Evolutionary conservation across 2,797 vertebrate genomes (phyloP).

Genomic region (Danio aesculapii): DNA sequence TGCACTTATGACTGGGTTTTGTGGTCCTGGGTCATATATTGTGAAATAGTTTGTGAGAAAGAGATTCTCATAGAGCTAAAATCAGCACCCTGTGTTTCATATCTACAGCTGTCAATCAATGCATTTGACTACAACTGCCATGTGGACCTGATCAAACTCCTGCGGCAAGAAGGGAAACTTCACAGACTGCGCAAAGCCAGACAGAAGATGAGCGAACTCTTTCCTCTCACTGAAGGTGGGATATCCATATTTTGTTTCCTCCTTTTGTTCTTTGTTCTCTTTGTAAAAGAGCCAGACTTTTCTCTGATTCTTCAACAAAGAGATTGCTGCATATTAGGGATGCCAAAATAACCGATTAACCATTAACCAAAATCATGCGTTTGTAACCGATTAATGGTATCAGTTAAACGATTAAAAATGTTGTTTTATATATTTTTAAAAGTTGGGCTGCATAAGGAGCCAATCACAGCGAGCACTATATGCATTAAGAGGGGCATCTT

Average conservation of each 20-base stretch:
- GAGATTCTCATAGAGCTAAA: neutral
- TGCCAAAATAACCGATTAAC: too few relatives aligned
- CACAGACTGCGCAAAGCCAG: slow-evolving; percentile 86
- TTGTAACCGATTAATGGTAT: too few relatives aligned
- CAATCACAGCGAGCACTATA: too few relatives aligned
- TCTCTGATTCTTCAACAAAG: neutral
- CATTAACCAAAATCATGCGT: too few relatives aligned
- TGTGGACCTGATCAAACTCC: slow-evolving; percentile 93
- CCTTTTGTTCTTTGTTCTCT: slow-evolving; percentile 5
- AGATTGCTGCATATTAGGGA: slow-evolving; percentile 1
- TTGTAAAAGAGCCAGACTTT: neutral
- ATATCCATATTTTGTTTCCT: slow-evolving; percentile 7
- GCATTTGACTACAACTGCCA: slow-evolving; percentile 97
- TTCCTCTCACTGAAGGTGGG: slow-evolving; percentile 95
- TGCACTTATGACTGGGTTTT: too few relatives aligned
- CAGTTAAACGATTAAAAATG: too few relatives aligned
- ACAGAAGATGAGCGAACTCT: slow-evolving; percentile 97
- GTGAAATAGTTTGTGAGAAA: neutral
- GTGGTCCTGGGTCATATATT: neutral
- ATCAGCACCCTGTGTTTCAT: neutral
- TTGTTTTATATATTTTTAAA: too few relatives aligned
- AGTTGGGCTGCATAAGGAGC: too few relatives aligned
- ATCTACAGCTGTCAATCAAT: slow-evolving; percentile 90
- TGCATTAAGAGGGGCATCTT: too few relatives aligned
- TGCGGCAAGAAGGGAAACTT: slow-evolving; percentile 92